Percentiles rank a stretch among this genome's conserved stretches.
phyloP scores from a whole-genome alignment of 2,797 vertebrate species.

The Catostomus latipinnis region DNA sequence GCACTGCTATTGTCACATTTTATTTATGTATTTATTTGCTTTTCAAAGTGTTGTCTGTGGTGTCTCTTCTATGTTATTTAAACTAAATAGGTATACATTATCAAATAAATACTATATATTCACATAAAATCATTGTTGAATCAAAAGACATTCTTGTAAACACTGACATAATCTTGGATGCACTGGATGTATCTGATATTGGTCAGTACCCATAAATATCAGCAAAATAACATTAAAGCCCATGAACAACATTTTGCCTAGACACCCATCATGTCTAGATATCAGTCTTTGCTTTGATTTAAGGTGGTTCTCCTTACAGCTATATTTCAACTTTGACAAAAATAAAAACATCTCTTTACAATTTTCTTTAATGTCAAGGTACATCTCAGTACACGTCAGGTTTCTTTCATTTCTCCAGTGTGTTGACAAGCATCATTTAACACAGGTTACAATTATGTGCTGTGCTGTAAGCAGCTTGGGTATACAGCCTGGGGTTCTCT shows the following conservation, averaged over 20 bases:
- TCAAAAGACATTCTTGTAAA: background rate
- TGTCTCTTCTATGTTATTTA: too few species aligned
- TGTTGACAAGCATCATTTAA: slow-evolving; percentile 5
- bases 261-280: background rate
- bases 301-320: background rate
- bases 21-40: too few species aligned
- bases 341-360: background rate
- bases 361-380: background rate
- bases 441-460: background rate
- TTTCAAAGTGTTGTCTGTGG: too few species aligned
- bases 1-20: too few species aligned
- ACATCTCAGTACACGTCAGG: background rate
- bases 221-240: too few species aligned
- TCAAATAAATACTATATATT: background rate
- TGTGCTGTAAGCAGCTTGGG: background rate
- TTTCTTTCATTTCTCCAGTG: background rate
- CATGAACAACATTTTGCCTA: too few species aligned
- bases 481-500: background rate
- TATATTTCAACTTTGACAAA: background rate
- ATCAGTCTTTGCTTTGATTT: background rate
- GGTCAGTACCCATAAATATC: too few species aligned
- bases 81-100: too few species aligned
- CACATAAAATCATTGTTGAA: background rate
- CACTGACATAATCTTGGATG: too few species aligned
- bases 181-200: background rate